phyloP scores from a whole-genome alignment of 64 coral and sea anemone species.

The Porites lutea region DNA sequence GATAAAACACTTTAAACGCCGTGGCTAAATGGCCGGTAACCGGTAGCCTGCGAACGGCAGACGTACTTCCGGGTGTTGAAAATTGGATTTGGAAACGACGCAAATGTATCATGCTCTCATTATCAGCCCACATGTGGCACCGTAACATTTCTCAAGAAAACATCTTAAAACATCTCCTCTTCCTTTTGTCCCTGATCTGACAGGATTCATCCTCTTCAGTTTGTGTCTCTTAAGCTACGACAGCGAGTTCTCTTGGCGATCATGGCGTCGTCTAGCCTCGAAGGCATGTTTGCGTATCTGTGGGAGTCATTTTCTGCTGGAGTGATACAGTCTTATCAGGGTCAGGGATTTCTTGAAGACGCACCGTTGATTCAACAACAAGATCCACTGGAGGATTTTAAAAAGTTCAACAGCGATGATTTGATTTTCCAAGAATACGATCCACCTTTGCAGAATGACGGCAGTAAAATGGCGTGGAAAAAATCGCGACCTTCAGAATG shows the following conservation, averaged over 20 bases:
- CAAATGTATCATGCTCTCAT: too few species aligned
- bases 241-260: not conserved
- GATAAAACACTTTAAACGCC: too few species aligned
- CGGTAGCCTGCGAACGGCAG: too few species aligned
- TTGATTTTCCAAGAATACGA: conserved; percentile 82
- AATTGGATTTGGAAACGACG: too few species aligned
- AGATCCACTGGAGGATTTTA: conserved; percentile 59
- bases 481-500: conserved; percentile 21
- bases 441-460: not conserved
- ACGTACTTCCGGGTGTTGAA: too few species aligned
- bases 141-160: too few species aligned
- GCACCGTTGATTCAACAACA: not conserved
- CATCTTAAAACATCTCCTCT: too few species aligned
- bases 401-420: conserved; percentile 65
- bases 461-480: conserved; percentile 33
- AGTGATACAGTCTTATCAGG: not conserved
- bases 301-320: not conserved
- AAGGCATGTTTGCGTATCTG: conserved; percentile 5
- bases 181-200: too few species aligned
- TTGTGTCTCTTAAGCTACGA: not conserved
- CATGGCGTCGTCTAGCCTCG: not conserved
- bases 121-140: too few species aligned
- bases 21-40: too few species aligned
- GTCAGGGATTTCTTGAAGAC: not conserved
- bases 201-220: not conserved